phyloP scores from a whole-genome alignment of 2,113 vertebrate genomes.

The Cyanoliseus patagonus region DNA sequence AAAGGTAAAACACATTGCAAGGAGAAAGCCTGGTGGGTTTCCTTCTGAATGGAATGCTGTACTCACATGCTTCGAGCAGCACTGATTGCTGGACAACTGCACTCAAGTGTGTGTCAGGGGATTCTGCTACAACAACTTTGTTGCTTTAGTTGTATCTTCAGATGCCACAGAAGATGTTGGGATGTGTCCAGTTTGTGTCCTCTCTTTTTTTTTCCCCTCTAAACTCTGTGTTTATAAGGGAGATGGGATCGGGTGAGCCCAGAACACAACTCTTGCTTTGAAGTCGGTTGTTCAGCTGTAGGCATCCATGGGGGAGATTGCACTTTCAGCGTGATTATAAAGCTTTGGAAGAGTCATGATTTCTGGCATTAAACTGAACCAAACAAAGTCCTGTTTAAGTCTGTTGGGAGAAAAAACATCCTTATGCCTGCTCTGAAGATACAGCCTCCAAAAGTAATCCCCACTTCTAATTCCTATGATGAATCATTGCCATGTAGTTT shows the following conservation, averaged over 20 bases:
- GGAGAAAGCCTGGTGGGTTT: background rate
- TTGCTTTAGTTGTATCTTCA: background rate
- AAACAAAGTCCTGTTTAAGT: background rate
- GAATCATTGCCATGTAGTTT: background rate
- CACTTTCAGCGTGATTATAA: background rate
- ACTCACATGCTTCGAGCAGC: background rate
- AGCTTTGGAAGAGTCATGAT: background rate
- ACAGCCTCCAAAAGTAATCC: background rate
- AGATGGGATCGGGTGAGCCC: background rate
- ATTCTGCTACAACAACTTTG: background rate
- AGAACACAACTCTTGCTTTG: background rate
- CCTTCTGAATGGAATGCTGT: background rate
- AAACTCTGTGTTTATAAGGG: background rate
- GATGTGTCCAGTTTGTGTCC: background rate
- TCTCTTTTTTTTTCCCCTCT: background rate
- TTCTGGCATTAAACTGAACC: background rate
- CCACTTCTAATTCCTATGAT: background rate
- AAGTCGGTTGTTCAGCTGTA: background rate
- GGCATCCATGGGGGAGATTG: background rate
- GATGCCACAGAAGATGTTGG: background rate
- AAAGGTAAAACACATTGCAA: background rate
- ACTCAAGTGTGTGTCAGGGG: background rate
- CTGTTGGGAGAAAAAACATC: background rate
- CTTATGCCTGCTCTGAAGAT: background rate
- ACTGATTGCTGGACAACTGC: background rate